Conservation (phyloP, 2,113 vertebrate genomes). For the Pan paniscus region DNA sequence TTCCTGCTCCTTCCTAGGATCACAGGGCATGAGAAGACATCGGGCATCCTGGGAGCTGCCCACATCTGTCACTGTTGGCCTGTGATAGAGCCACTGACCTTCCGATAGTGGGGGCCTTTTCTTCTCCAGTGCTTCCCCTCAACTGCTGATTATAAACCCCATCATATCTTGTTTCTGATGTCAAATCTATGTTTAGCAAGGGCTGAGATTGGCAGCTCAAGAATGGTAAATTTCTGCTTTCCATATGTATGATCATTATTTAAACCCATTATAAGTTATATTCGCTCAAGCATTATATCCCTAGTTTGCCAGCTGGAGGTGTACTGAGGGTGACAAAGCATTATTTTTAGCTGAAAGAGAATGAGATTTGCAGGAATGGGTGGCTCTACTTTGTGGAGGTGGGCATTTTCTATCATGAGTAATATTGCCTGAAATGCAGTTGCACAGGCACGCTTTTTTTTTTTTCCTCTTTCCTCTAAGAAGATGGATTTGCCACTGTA, state of each 20-base stretch:
- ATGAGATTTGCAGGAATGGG: slow-evolving; percentile 62
- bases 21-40: not conserved
- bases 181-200: not conserved
- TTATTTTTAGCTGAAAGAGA: slow-evolving; percentile 63
- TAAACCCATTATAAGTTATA: not conserved
- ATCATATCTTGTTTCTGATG: not conserved
- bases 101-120: not conserved
- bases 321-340: not conserved
- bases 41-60: not conserved
- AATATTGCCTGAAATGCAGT: not conserved
- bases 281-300: not conserved
- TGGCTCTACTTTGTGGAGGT: not conserved
- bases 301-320: not conserved
- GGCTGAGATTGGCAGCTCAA: not conserved
- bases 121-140: not conserved
- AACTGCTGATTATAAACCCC: not conserved
- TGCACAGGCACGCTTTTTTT: rapidly evolving
- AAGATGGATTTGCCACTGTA: not conserved
- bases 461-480: not conserved
- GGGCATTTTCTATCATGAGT: slow-evolving; percentile 4
- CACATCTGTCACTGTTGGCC: not conserved
- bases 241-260: not conserved
- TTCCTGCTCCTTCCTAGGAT: not conserved
- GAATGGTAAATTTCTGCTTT: not conserved
- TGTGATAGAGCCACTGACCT: rapidly evolving